A percentile compares a stretch with the other conserved stretches of the same genome.
These are phyloP conservation scores for Microhierax caerulescens DNA, from an alignment of 2,797 vertebrate genomes.

Conservation along the genomic window DNA sequence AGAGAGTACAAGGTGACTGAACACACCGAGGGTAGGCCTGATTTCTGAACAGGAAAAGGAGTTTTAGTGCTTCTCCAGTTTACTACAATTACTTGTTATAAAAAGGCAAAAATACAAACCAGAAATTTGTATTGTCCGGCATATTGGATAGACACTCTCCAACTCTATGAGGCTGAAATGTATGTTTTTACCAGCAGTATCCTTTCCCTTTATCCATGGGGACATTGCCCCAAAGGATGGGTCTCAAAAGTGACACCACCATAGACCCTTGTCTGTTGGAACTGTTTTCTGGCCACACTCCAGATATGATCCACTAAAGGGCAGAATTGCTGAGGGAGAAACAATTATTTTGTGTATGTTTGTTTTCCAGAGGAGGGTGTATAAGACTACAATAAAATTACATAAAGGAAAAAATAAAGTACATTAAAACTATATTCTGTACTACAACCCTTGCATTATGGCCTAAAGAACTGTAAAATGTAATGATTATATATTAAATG, in stretches of 20 bases:
- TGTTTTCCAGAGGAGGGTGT: background rate
- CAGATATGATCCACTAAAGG: background rate
- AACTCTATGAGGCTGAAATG: background rate
- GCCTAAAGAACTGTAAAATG: background rate
- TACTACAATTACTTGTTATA: background rate
- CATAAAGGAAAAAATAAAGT: background rate
- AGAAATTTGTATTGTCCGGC: background rate
- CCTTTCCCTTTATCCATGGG: too few relatives aligned
- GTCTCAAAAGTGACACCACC: background rate
- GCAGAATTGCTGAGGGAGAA: background rate
- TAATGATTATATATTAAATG: background rate
- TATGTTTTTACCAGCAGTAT: background rate
- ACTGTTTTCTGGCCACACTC: background rate
- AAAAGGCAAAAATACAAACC: background rate
- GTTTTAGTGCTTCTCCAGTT: background rate
- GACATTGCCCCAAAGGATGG: background rate
- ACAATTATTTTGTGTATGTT: background rate
- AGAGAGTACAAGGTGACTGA: background rate
- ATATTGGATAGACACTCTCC: background rate
- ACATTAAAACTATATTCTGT: background rate
- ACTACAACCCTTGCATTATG: background rate
- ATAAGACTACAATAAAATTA: background rate
- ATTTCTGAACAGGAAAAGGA: background rate
- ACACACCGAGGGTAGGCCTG: rapidly evolving
- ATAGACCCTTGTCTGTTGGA: background rate